Conservation (phyloP, 2,888 invertebrate species). For the Melinaea marsaeus region DNA sequence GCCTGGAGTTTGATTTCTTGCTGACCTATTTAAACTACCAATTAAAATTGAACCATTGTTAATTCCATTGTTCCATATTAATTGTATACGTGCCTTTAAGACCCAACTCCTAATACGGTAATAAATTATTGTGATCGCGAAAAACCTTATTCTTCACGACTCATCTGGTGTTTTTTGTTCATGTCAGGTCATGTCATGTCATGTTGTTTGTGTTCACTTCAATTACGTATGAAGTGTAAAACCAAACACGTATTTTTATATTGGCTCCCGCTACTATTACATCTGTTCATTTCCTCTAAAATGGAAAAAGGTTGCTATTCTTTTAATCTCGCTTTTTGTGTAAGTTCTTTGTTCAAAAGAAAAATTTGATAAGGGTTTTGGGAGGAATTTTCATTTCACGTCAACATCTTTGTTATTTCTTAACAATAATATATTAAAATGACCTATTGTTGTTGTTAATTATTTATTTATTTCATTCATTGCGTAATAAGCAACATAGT, state of each 20-base stretch:
- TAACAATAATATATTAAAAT: too few species aligned
- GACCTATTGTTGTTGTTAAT: too few species aligned
- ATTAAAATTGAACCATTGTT: slow-evolving; percentile 6
- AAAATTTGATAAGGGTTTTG: too few species aligned
- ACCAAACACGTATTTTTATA: neutral
- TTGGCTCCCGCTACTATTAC: too few species aligned
- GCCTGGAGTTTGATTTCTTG: slow-evolving; percentile 6
- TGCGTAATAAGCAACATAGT: too few species aligned
- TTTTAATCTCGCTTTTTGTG: too few species aligned
- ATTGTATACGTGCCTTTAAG: neutral
- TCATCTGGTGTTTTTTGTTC: neutral
- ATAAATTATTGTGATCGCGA: neutral
- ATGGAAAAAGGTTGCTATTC: too few species aligned
- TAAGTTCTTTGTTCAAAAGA: too few species aligned
- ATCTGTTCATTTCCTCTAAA: too few species aligned
- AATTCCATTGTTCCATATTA: slow-evolving; percentile 1
- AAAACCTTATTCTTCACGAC: neutral
- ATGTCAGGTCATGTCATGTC: neutral
- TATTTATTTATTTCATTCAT: too few species aligned
- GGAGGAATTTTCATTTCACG: too few species aligned
- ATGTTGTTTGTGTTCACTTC: neutral
- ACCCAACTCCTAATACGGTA: neutral
- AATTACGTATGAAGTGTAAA: slow-evolving; percentile 4
- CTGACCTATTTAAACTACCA: slow-evolving; percentile 5
- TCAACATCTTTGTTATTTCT: too few species aligned